These are phyloP conservation scores for Pardalotus punctatus DNA, from an alignment of 2,113 vertebrate genomes.

Conservation along the genomic window DNA sequence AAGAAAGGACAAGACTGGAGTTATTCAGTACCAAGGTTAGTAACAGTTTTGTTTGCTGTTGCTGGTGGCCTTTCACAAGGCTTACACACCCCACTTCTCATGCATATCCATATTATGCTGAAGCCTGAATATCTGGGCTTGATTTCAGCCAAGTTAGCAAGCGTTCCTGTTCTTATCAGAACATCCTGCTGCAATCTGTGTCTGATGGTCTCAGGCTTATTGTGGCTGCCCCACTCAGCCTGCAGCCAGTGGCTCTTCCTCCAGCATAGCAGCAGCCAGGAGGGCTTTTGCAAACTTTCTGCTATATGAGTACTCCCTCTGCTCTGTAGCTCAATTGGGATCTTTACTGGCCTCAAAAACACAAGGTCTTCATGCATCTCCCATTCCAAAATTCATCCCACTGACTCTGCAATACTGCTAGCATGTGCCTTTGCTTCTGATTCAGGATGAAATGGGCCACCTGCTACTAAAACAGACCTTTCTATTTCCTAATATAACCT, in stretches of 20 bases:
- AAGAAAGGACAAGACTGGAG: not conserved
- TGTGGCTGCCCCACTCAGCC: not conserved
- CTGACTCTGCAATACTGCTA: not conserved
- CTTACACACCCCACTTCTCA: not conserved
- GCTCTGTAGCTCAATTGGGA: not conserved
- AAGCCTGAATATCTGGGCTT: not conserved
- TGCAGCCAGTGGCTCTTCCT: not conserved
- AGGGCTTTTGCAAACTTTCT: not conserved
- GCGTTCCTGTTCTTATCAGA: not conserved
- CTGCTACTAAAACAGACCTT: constrained; percentile 11
- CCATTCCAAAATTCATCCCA: not conserved
- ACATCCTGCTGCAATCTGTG: not conserved
- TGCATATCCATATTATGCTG: not conserved
- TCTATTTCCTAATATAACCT: not conserved
- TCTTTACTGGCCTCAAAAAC: not conserved
- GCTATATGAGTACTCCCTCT: not conserved
- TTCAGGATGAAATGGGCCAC: not conserved
- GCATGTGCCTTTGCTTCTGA: not conserved
- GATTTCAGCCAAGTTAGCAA: not conserved
- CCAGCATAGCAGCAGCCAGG: not conserved
- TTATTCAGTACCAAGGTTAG: not conserved
- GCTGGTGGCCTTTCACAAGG: not conserved
- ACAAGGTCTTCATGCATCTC: not conserved
- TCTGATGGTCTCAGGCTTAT: not conserved
- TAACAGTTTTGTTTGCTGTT: not conserved